phyloP scores from a whole-genome alignment of 2,797 vertebrate species.

The Propithecus perrieri region DNA sequence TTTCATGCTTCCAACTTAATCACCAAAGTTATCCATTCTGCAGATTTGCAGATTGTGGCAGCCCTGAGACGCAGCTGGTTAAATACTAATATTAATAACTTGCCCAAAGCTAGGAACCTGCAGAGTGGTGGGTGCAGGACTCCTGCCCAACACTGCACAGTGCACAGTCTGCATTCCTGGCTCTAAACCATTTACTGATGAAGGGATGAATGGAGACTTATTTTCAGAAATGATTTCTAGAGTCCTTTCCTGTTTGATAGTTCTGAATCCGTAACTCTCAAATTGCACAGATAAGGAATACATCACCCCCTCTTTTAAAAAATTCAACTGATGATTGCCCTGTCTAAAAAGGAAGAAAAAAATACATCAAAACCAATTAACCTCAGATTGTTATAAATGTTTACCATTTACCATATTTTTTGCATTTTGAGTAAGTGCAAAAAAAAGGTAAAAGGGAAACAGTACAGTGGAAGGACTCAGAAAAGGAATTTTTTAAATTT shows the following conservation, averaged over 20 bases:
- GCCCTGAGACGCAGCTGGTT: no score
- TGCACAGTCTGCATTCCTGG: accelerated
- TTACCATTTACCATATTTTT: no score
- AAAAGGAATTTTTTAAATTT: not conserved
- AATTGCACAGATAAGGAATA: not conserved
- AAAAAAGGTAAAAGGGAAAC: not conserved
- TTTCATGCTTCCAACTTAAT: accelerated
- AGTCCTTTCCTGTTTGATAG: not conserved
- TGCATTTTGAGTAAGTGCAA: not conserved
- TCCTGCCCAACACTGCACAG: accelerated
- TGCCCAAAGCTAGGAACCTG: not conserved
- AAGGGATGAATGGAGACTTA: accelerated
- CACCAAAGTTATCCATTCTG: accelerated
- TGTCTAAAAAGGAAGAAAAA: not conserved
- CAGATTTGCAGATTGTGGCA: not conserved
- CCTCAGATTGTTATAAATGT: not conserved
- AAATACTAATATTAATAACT: not conserved
- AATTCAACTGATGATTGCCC: not conserved
- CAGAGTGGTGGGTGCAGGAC: accelerated
- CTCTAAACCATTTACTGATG: accelerated
- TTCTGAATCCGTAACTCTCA: not conserved
- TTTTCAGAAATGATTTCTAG: not conserved
- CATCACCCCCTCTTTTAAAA: not conserved
- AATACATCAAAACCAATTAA: not conserved
- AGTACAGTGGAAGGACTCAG: not conserved